Evolutionary conservation across 2,888 invertebrate species (phyloP).

Genomic region (Adelognathus sp.): DNA sequence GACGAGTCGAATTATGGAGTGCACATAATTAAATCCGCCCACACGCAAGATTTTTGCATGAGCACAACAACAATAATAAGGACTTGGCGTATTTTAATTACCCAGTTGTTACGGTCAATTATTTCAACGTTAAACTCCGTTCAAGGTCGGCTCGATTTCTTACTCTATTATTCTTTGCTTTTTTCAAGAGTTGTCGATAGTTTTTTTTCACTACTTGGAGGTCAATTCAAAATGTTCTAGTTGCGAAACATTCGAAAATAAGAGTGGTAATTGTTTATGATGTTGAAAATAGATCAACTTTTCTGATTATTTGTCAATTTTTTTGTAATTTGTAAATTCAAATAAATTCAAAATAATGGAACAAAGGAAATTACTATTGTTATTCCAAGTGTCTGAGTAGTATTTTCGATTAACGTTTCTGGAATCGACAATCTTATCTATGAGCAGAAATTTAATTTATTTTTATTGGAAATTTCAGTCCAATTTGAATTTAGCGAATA

Average conservation of each 20-base stretch:
- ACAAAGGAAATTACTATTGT: too few relatives aligned
- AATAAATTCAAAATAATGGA: too few relatives aligned
- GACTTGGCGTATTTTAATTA: not conserved
- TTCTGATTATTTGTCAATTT: too few relatives aligned
- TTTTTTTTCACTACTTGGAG: not conserved
- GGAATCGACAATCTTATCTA: too few relatives aligned
- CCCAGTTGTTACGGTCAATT: not conserved
- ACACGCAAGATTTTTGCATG: not conserved
- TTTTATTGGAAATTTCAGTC: too few relatives aligned
- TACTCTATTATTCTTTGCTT: not conserved
- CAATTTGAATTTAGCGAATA: too few relatives aligned
- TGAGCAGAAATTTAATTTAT: too few relatives aligned
- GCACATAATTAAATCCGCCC: not conserved
- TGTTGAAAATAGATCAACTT: too few relatives aligned
- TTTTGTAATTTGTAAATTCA: not conserved
- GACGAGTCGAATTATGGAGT: not conserved
- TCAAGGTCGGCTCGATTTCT: not conserved
- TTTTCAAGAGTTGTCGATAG: not conserved
- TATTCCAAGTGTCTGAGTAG: too few relatives aligned
- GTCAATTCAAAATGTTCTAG: not conserved
- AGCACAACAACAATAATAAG: not conserved
- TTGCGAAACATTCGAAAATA: not conserved
- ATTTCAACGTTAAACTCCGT: not conserved
- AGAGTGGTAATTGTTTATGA: too few relatives aligned
- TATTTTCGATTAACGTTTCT: too few relatives aligned